Percentiles rank a stretch among this genome's conserved stretches.
Evolutionary conservation across 23 tunicate species (phyloP).

Genomic region (Phallusia fumigata): DNA sequence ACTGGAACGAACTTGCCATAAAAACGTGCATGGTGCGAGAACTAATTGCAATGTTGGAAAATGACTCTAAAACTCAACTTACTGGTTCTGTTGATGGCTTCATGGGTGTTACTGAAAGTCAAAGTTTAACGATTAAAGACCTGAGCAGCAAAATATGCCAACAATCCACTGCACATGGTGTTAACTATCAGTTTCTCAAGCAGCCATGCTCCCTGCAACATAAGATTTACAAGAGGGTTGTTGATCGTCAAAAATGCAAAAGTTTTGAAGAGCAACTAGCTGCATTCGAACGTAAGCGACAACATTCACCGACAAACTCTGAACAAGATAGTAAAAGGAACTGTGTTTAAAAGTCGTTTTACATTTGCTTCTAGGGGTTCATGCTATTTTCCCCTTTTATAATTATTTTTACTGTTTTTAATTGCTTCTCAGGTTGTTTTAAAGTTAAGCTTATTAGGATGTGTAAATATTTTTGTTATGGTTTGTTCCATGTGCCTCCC

Average conservation of each 20-base stretch:
- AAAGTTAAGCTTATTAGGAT: too few relatives aligned
- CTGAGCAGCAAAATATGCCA: neutral
- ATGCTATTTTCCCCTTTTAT: too few relatives aligned
- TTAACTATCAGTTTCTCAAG: constrained; percentile 19
- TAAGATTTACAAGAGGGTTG: constrained; percentile 45
- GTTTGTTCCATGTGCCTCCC: too few relatives aligned
- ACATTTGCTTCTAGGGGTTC: too few relatives aligned
- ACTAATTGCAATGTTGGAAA: constrained; percentile 17
- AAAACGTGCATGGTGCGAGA: constrained; percentile 33
- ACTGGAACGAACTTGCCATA: constrained; percentile 42
- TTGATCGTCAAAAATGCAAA: constrained; percentile 55
- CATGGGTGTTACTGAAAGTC: neutral
- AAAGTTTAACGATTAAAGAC: constrained; percentile 13
- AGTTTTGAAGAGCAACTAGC: constrained; percentile 60
- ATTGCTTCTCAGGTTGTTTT: too few relatives aligned
- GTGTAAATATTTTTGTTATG: too few relatives aligned
- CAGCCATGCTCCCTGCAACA: constrained; percentile 26
- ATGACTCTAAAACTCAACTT: constrained; percentile 13
- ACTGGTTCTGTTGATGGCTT: neutral
- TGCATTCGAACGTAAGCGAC: neutral
- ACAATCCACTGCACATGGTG: constrained; percentile 23
- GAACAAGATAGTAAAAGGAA: too few relatives aligned
- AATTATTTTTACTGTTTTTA: too few relatives aligned
- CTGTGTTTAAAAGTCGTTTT: too few relatives aligned
- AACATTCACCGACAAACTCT: neutral